Evolutionary conservation across 2,797 vertebrate species (phyloP).

Genomic region (Enteromius radiatus): DNA sequence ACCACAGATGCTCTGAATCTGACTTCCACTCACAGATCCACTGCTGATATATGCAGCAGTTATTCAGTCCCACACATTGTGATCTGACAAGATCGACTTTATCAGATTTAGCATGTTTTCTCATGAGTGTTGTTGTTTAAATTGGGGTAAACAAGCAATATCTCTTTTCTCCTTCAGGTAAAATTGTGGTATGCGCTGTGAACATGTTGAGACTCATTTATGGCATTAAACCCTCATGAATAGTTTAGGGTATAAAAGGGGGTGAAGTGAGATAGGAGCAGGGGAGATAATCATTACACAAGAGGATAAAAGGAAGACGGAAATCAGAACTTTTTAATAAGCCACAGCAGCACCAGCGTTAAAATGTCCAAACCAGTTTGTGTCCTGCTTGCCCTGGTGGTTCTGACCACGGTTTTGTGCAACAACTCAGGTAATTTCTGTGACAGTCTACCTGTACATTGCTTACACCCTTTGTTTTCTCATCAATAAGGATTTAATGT

Average conservation of each 20-base stretch:
- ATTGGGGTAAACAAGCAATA: conserved; percentile 39
- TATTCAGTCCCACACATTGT: conserved; percentile 7
- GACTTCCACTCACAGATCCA: neutral
- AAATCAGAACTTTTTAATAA: neutral
- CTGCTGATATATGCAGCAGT: neutral
- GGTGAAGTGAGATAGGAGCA: neutral
- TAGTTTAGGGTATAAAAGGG: neutral
- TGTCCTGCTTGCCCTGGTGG: conserved; percentile 55
- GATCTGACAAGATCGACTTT: conserved; percentile 22
- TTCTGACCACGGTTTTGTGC: conserved; percentile 47
- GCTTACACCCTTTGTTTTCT: neutral
- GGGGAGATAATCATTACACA: conserved; percentile 25
- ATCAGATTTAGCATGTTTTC: conserved; percentile 26
- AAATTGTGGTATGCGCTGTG: neutral
- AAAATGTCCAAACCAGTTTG: conserved; percentile 66
- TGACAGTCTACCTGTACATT: neutral
- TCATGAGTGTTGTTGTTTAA: conserved; percentile 32
- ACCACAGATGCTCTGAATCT: neutral
- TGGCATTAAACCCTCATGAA: neutral
- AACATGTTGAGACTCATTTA: conserved; percentile 62
- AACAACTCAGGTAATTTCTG: conserved; percentile 51
- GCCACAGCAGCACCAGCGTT: neutral
- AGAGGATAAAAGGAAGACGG: conserved; percentile 26
- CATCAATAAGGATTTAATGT: neutral
- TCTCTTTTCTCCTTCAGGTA: conserved; percentile 24